Conservation (phyloP, 2,113 vertebrate genomes). For the Scatophagus argus region DNA sequence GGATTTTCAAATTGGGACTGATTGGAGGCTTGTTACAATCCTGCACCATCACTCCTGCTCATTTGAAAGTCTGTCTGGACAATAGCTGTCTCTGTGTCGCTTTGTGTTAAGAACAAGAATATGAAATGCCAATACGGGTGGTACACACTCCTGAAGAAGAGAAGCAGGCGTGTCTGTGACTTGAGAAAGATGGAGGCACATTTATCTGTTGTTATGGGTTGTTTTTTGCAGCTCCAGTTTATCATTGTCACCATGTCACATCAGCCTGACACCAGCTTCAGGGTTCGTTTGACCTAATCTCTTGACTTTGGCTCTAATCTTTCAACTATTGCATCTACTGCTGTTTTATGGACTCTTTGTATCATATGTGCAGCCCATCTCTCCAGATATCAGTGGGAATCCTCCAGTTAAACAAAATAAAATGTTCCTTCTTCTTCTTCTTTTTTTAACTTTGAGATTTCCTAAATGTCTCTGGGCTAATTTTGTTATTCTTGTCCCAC, state of each 20-base stretch:
- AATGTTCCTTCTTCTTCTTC: too few relatives aligned
- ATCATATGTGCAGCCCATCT: constrained; percentile 49
- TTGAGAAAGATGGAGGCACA: constrained; percentile 28
- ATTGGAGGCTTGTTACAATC: constrained; percentile 3
- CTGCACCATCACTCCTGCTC: constrained; percentile 38
- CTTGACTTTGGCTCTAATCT: constrained; percentile 37
- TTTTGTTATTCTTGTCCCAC: constrained; percentile 35
- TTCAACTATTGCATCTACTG: constrained; percentile 16
- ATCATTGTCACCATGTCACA: constrained; percentile 64
- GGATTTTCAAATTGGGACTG: neutral
- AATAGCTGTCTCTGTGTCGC: neutral
- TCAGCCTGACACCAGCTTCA: constrained; percentile 61
- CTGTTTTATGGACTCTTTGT: constrained; percentile 26
- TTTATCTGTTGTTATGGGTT: constrained; percentile 41
- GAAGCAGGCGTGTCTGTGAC: neutral
- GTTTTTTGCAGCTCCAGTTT: constrained; percentile 46
- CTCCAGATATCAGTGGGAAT: constrained; percentile 23
- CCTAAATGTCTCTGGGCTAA: neutral
- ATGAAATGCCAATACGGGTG: neutral
- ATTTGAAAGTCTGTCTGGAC: too few relatives aligned
- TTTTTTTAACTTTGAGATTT: constrained; percentile 6
- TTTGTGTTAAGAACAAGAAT: neutral
- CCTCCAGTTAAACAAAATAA: neutral
- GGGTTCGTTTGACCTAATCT: constrained; percentile 50
- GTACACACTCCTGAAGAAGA: neutral